phyloP scores from a whole-genome alignment of 2,113 vertebrate species.

The Pogonocichla stellata region DNA sequence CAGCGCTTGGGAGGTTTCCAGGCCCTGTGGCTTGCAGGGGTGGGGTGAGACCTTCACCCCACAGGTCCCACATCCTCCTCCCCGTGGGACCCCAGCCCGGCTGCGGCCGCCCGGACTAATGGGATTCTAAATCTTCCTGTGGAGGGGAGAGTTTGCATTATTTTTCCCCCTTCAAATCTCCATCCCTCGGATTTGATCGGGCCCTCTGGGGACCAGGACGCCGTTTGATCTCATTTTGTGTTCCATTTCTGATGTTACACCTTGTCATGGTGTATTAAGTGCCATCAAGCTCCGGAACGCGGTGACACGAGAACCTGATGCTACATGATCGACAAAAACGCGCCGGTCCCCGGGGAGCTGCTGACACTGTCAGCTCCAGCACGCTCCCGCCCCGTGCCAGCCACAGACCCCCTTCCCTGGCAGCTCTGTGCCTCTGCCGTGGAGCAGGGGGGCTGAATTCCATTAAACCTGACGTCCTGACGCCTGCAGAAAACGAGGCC shows the following conservation, averaged over 20 bases:
- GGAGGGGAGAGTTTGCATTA: not conserved
- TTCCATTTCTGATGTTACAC: constrained; percentile 65
- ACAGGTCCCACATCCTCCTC: not conserved
- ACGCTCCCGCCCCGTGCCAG: not conserved
- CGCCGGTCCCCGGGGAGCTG: not conserved
- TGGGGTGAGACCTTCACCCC: not conserved
- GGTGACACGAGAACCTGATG: constrained; percentile 52
- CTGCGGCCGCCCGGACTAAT: not conserved
- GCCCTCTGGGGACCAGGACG: constrained; percentile 25
- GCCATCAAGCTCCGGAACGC: constrained; percentile 38
- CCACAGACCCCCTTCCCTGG: not conserved
- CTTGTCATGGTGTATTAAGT: constrained; percentile 58
- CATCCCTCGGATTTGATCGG: constrained; percentile 37
- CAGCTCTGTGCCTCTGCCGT: not conserved
- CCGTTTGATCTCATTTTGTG: constrained; percentile 63
- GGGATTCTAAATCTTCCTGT: not conserved
- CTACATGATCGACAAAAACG: constrained; percentile 37
- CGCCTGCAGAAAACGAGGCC: constrained; percentile 37
- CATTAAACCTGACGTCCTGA: constrained; percentile 57
- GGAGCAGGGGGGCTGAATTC: not conserved
- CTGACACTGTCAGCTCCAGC: constrained; percentile 19
- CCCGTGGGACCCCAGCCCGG: accelerated
- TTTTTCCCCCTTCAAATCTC: not conserved
- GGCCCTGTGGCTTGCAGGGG: not conserved
- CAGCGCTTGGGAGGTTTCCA: not conserved